Evolutionary conservation across 2,113 vertebrate genomes (phyloP).

Genomic region (Varanus salvator): DNA sequence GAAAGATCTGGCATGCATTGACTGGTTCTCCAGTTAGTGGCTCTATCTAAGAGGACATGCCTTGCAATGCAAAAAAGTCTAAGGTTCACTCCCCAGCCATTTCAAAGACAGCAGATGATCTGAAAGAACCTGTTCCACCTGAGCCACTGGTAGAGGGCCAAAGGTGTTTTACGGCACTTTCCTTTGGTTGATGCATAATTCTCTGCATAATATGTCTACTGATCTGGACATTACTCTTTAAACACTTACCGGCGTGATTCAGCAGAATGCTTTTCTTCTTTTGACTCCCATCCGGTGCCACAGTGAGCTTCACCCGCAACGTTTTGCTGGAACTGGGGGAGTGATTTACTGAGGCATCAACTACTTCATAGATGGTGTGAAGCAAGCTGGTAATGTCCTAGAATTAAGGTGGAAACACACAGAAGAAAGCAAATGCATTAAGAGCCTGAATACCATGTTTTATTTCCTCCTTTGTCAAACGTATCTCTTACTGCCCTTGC

Average conservation of each 20-base stretch:
- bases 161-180: neutral
- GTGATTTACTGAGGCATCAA: constrained; percentile 96
- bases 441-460: constrained; percentile 12
- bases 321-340: constrained; percentile 96
- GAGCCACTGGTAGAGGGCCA: neutral
- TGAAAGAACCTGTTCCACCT: neutral
- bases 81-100: neutral
- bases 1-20: neutral
- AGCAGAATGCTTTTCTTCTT: constrained; percentile 86
- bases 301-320: constrained; percentile 92
- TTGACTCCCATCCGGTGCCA: constrained; percentile 93
- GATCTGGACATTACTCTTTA: neutral
- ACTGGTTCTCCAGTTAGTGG: too few relatives aligned
- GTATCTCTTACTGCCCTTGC: neutral
- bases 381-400: constrained; percentile 98
- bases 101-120: neutral
- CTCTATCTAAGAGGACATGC: neutral
- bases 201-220: too few relatives aligned
- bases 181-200: too few relatives aligned
- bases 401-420: constrained; percentile 47
- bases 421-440: constrained; percentile 37
- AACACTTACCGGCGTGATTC: constrained; percentile 81
- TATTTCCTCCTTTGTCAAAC: neutral
- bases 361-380: constrained; percentile 98
- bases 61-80: neutral